Conservation (phyloP, 2,888 invertebrate genomes). For the Seira sanloemensis region DNA sequence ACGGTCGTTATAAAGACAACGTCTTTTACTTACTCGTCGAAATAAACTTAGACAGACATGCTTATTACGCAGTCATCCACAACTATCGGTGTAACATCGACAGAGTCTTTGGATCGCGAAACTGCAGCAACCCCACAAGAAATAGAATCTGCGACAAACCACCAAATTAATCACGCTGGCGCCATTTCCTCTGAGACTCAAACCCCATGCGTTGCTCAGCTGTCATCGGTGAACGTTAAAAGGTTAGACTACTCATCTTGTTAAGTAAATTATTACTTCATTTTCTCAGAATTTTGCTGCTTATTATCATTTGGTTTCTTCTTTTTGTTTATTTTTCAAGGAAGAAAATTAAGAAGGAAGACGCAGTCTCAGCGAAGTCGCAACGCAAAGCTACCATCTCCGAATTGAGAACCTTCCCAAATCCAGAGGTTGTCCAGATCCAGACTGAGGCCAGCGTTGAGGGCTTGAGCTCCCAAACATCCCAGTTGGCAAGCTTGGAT, state of each 20-base stretch:
- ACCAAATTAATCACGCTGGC: too few relatives aligned
- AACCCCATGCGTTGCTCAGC: too few relatives aligned
- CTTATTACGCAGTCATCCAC: slow-evolving; percentile 39
- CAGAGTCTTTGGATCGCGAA: slow-evolving; percentile 42
- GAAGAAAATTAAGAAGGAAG: slow-evolving; percentile 22
- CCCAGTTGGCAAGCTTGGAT: not conserved
- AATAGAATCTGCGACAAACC: too few relatives aligned
- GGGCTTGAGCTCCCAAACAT: too few relatives aligned
- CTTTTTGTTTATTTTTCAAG: not conserved
- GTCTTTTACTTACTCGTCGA: slow-evolving; percentile 29
- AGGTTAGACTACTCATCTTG: not conserved
- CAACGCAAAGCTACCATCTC: slow-evolving; percentile 10
- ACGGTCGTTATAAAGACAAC: not conserved
- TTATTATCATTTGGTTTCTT: not conserved
- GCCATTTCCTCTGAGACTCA: too few relatives aligned
- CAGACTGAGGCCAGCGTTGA: not conserved
- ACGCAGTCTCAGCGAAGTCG: too few relatives aligned
- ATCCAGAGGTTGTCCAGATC: not conserved
- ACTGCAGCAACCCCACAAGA: too few relatives aligned
- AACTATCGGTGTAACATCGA: slow-evolving; percentile 31
- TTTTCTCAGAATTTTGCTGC: not conserved
- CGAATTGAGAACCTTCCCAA: too few relatives aligned
- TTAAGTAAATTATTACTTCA: not conserved
- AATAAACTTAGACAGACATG: slow-evolving; percentile 58
- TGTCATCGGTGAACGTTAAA: too few relatives aligned